A percentile compares a stretch with the other conserved stretches of the same genome.
Evolutionary conservation across 2,113 vertebrate species (phyloP).

Genomic region (Synchiropus splendidus): DNA sequence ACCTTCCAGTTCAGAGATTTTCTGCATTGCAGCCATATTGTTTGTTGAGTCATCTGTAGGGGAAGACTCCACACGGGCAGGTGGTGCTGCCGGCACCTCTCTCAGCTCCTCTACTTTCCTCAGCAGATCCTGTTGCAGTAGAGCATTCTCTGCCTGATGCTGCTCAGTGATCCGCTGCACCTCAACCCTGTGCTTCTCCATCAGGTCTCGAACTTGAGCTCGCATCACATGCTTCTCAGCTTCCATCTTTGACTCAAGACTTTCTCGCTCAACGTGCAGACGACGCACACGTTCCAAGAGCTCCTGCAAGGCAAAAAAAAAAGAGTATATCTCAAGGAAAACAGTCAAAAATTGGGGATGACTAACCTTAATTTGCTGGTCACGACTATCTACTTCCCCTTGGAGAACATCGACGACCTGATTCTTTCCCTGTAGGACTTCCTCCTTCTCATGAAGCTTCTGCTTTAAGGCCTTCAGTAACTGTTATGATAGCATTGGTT

Average conservation of each 20-base stretch:
- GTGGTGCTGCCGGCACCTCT: not conserved
- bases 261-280: slow-evolving; percentile 75
- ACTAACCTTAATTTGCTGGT: slow-evolving; percentile 67
- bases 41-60: not conserved
- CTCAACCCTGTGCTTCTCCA: slow-evolving; percentile 79
- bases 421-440: slow-evolving; percentile 78
- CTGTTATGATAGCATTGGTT: slow-evolving; percentile 18
- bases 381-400: slow-evolving; percentile 76
- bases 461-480: slow-evolving; percentile 81
- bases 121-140: slow-evolving; percentile 49
- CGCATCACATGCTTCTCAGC: slow-evolving; percentile 88
- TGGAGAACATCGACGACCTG: slow-evolving; percentile 86
- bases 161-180: slow-evolving; percentile 47
- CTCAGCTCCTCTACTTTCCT: slow-evolving; percentile 61
- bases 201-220: slow-evolving; percentile 79
- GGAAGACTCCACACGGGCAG: slow-evolving; percentile 10
- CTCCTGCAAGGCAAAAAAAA: slow-evolving; percentile 54
- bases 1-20: slow-evolving; percentile 76
- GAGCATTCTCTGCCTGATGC: slow-evolving; percentile 55
- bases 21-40: slow-evolving; percentile 45
- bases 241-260: slow-evolving; percentile 78
- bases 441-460: slow-evolving; percentile 87
- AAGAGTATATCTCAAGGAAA: not conserved
- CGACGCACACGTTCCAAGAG: slow-evolving; percentile 64
- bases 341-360: too few relatives aligned